A percentile compares a stretch with the other conserved stretches of the same genome.
These are phyloP conservation scores for Pyrrhosoma nymphula DNA, from an alignment of 2,888 invertebrate genomes.

Conservation along the genomic window DNA sequence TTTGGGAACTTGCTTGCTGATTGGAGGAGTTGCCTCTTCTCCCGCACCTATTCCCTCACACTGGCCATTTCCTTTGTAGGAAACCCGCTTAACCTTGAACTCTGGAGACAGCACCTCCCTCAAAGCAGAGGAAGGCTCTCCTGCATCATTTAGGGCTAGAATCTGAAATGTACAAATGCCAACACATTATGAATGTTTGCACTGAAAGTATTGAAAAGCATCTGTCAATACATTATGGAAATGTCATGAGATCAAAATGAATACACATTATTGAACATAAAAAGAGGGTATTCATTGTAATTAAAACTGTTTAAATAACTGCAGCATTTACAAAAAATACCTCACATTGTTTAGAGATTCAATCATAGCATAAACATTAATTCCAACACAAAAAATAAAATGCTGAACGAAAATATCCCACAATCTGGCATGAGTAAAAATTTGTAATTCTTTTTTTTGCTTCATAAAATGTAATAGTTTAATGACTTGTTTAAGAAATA, in stretches of 20 bases:
- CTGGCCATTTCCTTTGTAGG: slow-evolving; percentile 84
- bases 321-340: too few species aligned
- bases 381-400: too few species aligned
- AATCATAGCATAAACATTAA: too few species aligned
- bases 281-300: too few species aligned
- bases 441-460: too few species aligned
- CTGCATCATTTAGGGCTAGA: slow-evolving; percentile 80
- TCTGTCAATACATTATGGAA: not conserved
- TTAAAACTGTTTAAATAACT: too few species aligned
- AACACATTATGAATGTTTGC: not conserved
- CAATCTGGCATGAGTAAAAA: too few species aligned
- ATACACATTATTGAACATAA: not conserved
- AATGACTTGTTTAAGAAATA: too few species aligned
- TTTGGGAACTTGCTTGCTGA: slow-evolving; percentile 76
- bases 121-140: slow-evolving; percentile 82
- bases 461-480: too few species aligned
- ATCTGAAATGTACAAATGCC: slow-evolving; percentile 74
- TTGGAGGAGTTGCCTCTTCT: slow-evolving; percentile 40
- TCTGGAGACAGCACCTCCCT: slow-evolving; percentile 84
- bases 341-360: too few species aligned
- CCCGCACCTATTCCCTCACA: slow-evolving; percentile 79
- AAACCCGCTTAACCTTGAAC: slow-evolving; percentile 83
- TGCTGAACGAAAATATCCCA: too few species aligned
- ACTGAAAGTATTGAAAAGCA: not conserved
- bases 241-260: not conserved